These are phyloP conservation scores for Brienomyrus longianalis DNA, from an alignment of 2,113 vertebrate species.

Conservation along the genomic window DNA sequence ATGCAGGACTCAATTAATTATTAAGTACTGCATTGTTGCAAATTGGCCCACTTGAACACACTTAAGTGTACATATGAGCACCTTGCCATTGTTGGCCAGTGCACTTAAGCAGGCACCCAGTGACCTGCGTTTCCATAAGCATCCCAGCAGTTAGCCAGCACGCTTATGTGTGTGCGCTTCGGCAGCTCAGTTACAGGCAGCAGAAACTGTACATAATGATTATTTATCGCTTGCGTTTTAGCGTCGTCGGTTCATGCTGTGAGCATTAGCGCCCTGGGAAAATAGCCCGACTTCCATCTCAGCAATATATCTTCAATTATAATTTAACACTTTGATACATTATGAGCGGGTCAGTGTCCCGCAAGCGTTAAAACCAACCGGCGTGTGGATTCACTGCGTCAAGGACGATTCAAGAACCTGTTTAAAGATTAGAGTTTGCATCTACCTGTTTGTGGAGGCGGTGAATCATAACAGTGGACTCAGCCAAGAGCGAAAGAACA, in stretches of 20 bases:
- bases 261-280: neutral
- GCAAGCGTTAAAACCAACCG: neutral
- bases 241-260: neutral
- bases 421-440: neutral
- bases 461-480: neutral
- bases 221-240: neutral
- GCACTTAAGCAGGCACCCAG: neutral
- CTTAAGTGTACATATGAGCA: neutral
- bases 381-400: neutral
- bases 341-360: neutral
- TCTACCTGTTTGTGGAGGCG: neutral
- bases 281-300: neutral
- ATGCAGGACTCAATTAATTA: neutral
- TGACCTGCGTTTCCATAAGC: neutral
- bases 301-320: neutral
- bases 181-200: neutral
- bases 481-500: neutral
- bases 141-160: neutral
- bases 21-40: neutral
- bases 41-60: constrained; percentile 1
- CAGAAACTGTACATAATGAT: neutral
- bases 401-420: neutral
- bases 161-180: neutral
- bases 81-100: neutral
- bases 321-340: neutral